Evolutionary conservation across 2,797 vertebrate species (phyloP).

Genomic region (Fundulus diaphanus): DNA sequence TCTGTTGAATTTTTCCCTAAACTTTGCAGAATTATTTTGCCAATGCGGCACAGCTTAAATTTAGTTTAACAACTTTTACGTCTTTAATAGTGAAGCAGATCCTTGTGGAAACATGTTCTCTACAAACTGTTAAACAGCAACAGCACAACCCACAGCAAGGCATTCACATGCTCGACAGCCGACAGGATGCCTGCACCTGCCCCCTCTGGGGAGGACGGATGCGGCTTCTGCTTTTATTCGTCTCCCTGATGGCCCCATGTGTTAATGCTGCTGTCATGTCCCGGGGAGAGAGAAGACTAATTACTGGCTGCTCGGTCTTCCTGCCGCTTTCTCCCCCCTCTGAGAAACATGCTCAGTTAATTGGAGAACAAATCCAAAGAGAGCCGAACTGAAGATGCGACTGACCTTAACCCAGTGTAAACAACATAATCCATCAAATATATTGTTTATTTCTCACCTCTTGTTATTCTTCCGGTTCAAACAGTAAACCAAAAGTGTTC

Average conservation of each 20-base stretch:
- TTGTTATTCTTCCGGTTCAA: background rate
- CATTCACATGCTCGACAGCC: constrained; percentile 35
- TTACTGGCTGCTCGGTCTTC: constrained; percentile 71
- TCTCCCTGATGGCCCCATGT: constrained; percentile 59
- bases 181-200: constrained; percentile 57
- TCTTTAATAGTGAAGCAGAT: background rate
- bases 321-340: constrained; percentile 70
- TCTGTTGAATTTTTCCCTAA: background rate
- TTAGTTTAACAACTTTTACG: background rate
- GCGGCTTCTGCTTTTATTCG: constrained; percentile 65
- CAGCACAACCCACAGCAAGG: constrained; percentile 13
- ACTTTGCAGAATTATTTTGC: background rate
- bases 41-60: background rate
- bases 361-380: constrained; percentile 68
- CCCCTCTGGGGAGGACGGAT: constrained; percentile 65
- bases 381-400: constrained; percentile 59
- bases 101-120: constrained; percentile 9
- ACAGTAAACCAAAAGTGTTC: background rate
- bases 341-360: constrained; percentile 67
- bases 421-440: constrained; percentile 51
- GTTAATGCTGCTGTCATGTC: constrained; percentile 75
- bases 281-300: constrained; percentile 75
- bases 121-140: constrained; percentile 27
- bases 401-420: constrained; percentile 61
- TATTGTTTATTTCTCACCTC: constrained; percentile 18